A percentile compares a stretch with the other conserved stretches of the same genome.
Evolutionary conservation across 1,140 invertebrate genomes (phyloP).

Genomic region (Aphis gossypii): DNA sequence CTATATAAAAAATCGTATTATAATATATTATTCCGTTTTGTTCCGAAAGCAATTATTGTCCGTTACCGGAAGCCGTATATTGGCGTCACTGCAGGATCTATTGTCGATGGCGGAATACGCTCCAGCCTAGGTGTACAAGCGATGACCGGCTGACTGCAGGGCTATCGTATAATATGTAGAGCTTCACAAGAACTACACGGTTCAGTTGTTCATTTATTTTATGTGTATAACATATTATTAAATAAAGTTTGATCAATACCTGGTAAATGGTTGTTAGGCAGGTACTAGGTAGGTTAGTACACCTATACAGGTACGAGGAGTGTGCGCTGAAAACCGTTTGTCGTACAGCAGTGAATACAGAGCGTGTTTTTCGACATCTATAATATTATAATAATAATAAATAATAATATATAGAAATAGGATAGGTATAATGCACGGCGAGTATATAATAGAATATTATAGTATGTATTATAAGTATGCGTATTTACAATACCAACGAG

Average conservation of each 20-base stretch:
- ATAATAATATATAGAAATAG: neutral
- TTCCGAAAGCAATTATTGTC: conserved; percentile 14
- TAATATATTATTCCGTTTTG: neutral
- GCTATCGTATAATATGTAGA: neutral
- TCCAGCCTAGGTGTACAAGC: neutral
- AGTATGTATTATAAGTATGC: neutral
- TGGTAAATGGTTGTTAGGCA: neutral
- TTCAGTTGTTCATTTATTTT: neutral
- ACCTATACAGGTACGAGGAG: neutral
- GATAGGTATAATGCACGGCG: neutral
- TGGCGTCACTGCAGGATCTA: neutral
- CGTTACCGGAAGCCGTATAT: conserved; percentile 38
- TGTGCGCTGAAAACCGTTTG: neutral
- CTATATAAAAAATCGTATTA: neutral
- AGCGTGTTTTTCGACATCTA: neutral
- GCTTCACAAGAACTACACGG: neutral
- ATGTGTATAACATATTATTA: neutral
- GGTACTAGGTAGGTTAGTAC: no score
- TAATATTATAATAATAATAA: conserved; percentile 2
- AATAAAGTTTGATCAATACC: conserved; percentile 9
- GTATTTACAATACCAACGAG: conserved; percentile 5
- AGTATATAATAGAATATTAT: neutral
- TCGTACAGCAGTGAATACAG: neutral
- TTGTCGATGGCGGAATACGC: neutral
- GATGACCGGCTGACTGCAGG: neutral